Evolutionary conservation across 2,888 invertebrate genomes (phyloP).

Genomic region (Apodemia duryi): DNA sequence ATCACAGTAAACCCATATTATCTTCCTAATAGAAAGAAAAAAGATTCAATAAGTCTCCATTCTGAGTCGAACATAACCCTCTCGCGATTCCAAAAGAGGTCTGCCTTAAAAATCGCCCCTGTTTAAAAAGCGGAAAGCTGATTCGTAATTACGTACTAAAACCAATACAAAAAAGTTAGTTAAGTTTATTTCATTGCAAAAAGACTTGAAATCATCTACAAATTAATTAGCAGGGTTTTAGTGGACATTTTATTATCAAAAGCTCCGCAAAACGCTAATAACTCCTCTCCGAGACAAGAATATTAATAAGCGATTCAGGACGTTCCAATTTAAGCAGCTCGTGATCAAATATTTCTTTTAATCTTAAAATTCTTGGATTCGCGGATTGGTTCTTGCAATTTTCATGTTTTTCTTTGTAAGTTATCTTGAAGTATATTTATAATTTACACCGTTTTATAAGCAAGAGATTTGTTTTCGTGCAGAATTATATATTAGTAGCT

Average conservation of each 20-base stretch:
- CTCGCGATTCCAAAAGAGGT: too few species aligned
- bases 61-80: too few species aligned
- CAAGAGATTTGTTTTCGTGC: background rate
- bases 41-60: too few species aligned
- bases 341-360: conserved; percentile 31
- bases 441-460: background rate
- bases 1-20: too few species aligned
- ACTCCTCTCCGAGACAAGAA: conserved; percentile 27
- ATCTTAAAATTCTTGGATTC: conserved; percentile 22
- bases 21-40: too few species aligned
- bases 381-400: conserved; percentile 20
- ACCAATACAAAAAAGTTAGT: too few species aligned
- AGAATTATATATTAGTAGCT: background rate
- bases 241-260: conserved; percentile 24
- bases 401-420: conserved; percentile 6
- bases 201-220: conserved; percentile 20
- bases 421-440: background rate
- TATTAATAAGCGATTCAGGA: conserved; percentile 29
- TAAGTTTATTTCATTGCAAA: background rate
- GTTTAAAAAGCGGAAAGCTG: too few species aligned
- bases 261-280: conserved; percentile 26
- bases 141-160: too few species aligned
- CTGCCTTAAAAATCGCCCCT: too few species aligned
- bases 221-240: conserved; percentile 25
- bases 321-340: conserved; percentile 26